phyloP scores from a whole-genome alignment of 2,888 invertebrate genomes.

The Emesis russula region DNA sequence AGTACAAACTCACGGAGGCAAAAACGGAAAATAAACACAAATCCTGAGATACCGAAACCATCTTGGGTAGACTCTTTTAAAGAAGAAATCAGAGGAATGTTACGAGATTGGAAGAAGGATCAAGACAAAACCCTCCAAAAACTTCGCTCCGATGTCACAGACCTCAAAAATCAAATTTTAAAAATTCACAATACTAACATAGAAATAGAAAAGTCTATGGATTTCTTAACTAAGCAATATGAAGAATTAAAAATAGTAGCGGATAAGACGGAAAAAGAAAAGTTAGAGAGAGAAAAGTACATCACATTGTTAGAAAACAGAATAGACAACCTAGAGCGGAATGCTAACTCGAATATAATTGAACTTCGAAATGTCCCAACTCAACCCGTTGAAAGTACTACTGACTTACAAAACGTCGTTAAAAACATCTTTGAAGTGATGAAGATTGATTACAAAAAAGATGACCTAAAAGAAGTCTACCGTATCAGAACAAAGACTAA shows the following conservation, averaged over 20 bases:
- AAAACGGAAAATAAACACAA: not conserved
- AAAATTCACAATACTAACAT: not conserved
- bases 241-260: not conserved
- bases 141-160: not conserved
- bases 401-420: not conserved
- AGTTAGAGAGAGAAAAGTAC: not conserved
- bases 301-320: constrained; percentile 1
- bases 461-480: not conserved
- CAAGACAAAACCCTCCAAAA: not conserved
- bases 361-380: not conserved
- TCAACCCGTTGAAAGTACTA: not conserved
- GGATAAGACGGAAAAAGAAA: not conserved
- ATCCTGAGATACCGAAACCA: not conserved
- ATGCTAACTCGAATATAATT: not conserved
- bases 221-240: not conserved
- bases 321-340: not conserved
- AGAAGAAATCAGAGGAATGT: not conserved
- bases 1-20: not conserved
- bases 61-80: not conserved
- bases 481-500: not conserved
- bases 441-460: not conserved
- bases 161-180: not conserved
- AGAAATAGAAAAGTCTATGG: not conserved
- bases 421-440: not conserved
- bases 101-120: not conserved